These are phyloP conservation scores for Hippoglossus stenolepis DNA, from an alignment of 2,113 vertebrate species.

Conservation along the genomic window DNA sequence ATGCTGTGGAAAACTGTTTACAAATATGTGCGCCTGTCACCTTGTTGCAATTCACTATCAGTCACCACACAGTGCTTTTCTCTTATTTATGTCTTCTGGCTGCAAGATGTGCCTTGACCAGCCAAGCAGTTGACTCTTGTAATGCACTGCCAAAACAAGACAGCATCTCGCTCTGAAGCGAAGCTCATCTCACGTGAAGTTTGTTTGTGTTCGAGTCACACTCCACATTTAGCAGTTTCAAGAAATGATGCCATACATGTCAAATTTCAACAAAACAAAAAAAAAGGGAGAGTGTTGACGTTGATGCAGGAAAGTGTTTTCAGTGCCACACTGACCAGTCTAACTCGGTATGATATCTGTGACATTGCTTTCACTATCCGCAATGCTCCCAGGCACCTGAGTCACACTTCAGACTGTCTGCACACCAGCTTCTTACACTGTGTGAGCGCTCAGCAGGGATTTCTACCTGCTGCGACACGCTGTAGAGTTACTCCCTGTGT, in stretches of 20 bases:
- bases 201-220: slow-evolving; percentile 10
- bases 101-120: slow-evolving; percentile 35
- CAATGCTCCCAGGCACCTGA: slow-evolving; percentile 26
- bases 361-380: slow-evolving; percentile 21
- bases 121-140: slow-evolving; percentile 50
- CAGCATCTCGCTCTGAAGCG: slow-evolving; percentile 19
- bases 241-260: slow-evolving; percentile 10
- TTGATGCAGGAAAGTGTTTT: slow-evolving; percentile 18
- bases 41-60: slow-evolving; percentile 40
- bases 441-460: slow-evolving; percentile 45
- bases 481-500: not conserved
- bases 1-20: slow-evolving; percentile 51
- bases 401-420: slow-evolving; percentile 31
- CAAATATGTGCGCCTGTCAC: slow-evolving; percentile 31
- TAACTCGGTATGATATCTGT: slow-evolving; percentile 5
- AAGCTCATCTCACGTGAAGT: slow-evolving; percentile 17
- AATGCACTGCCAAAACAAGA: slow-evolving; percentile 43
- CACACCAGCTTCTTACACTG: slow-evolving; percentile 21
- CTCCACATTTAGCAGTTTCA: slow-evolving; percentile 5
- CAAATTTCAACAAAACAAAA: slow-evolving; percentile 19
- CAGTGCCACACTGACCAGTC: slow-evolving; percentile 10
- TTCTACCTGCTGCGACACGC: slow-evolving; percentile 47
- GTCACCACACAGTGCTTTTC: slow-evolving; percentile 31
- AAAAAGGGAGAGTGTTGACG: not conserved
- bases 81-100: slow-evolving; percentile 51